Conservation (phyloP, 2,113 vertebrate species). For the Hippocampus barbouri region DNA sequence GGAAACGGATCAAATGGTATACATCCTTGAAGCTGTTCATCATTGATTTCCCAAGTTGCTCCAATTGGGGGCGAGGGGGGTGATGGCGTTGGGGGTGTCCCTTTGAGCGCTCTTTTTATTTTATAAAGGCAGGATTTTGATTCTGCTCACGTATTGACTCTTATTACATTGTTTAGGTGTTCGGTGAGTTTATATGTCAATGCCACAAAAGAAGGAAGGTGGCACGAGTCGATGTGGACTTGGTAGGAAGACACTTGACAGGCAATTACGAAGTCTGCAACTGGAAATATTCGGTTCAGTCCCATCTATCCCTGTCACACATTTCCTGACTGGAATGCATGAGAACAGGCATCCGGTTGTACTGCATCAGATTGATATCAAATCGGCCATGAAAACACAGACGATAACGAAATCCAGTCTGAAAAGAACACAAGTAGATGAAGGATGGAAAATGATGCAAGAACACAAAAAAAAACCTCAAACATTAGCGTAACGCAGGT, state of each 20-base stretch:
- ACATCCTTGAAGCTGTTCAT: not conserved
- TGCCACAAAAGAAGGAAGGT: not conserved
- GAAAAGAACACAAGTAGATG: not conserved
- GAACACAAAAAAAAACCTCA: not conserved
- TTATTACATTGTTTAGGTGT: not conserved
- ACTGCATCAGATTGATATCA: not conserved
- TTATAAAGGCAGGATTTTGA: not conserved
- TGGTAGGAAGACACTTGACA: not conserved
- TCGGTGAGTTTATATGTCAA: not conserved
- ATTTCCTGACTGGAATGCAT: not conserved
- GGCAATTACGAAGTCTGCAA: not conserved
- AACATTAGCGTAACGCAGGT: not conserved
- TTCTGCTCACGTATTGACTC: not conserved
- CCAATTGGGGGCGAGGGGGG: too few species aligned
- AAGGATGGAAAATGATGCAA: not conserved
- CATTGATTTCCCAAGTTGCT: not conserved
- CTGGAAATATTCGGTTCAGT: not conserved
- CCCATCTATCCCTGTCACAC: not conserved
- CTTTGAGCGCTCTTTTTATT: not conserved
- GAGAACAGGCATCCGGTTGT: not conserved
- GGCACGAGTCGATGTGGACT: not conserved
- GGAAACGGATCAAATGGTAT: not conserved
- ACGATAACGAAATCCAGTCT: not conserved
- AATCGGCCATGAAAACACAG: not conserved
- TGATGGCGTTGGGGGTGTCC: not conserved